Evolutionary conservation across 2,888 invertebrate genomes (phyloP).

Genomic region (Eupithecia subfuscata): DNA sequence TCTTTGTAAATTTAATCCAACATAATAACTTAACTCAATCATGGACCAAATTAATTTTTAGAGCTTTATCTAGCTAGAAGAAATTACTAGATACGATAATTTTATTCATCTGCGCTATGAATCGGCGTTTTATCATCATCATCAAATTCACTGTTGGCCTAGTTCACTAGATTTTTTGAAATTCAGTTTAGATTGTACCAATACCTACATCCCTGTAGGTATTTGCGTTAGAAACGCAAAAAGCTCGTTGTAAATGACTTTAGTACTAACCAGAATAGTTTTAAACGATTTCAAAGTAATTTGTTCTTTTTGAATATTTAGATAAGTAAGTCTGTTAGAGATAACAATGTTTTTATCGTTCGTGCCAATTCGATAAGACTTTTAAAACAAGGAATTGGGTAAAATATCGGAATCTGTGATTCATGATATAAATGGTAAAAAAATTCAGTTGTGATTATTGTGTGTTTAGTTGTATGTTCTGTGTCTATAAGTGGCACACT

Average conservation of each 20-base stretch:
- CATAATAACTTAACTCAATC: background rate
- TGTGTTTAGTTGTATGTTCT: too few relatives aligned
- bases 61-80: background rate
- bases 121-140: background rate
- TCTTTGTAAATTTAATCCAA: too few relatives aligned
- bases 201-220: too few relatives aligned
- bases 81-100: background rate
- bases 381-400: conserved; percentile 1
- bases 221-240: too few relatives aligned
- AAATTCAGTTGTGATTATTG: too few relatives aligned
- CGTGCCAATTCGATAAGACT: conserved; percentile 18
- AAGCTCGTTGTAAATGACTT: too few relatives aligned
- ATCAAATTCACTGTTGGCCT: background rate
- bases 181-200: too few relatives aligned
- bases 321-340: background rate
- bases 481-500: too few relatives aligned
- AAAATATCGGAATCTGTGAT: conserved; percentile 4
- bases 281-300: background rate
- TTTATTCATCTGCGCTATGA: background rate
- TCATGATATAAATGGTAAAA: background rate
- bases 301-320: background rate
- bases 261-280: too few relatives aligned
- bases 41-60: background rate
- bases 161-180: too few relatives aligned
- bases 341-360: conserved; percentile 20